Evolutionary conservation across 1,140 invertebrate genomes (phyloP).

Genomic region (Kradibia gibbosae): DNA sequence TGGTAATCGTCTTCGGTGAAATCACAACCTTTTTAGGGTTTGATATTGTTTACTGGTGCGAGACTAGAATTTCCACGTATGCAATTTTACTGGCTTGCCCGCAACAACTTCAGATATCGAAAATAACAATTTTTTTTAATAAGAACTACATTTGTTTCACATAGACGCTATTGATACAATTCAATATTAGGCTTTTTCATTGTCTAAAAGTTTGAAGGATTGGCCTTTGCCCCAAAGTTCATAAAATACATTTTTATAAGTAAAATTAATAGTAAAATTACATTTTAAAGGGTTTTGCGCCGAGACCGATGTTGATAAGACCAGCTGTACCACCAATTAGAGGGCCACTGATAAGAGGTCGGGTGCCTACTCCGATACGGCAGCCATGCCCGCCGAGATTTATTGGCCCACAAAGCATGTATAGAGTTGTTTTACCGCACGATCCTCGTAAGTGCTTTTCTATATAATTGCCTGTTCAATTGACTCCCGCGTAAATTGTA

Average conservation of each 20-base stretch:
- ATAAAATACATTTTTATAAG: neutral
- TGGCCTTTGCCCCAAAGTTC: neutral
- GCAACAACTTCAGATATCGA: no score
- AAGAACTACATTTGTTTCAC: no score
- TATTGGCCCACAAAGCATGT: slow-evolving; percentile 11
- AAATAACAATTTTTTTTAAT: no score
- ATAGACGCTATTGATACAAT: no score
- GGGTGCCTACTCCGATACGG: neutral
- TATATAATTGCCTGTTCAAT: neutral
- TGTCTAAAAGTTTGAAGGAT: neutral
- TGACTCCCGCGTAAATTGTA: neutral
- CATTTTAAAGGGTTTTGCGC: slow-evolving; percentile 8
- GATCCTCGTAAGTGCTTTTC: slow-evolving; percentile 14
- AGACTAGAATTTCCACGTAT: no score
- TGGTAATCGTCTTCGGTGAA: no score
- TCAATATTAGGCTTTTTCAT: no score
- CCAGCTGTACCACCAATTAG: slow-evolving; percentile 2
- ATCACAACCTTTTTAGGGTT: no score
- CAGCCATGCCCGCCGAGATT: slow-evolving; percentile 22
- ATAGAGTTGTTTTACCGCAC: slow-evolving; percentile 16
- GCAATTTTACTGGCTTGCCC: no score
- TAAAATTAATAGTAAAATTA: neutral
- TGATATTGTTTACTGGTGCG: no score
- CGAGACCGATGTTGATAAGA: slow-evolving; percentile 32
- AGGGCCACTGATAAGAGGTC: neutral